Evolutionary conservation across 2,113 vertebrate genomes (phyloP).

Genomic region (Hiodon alosoides): DNA sequence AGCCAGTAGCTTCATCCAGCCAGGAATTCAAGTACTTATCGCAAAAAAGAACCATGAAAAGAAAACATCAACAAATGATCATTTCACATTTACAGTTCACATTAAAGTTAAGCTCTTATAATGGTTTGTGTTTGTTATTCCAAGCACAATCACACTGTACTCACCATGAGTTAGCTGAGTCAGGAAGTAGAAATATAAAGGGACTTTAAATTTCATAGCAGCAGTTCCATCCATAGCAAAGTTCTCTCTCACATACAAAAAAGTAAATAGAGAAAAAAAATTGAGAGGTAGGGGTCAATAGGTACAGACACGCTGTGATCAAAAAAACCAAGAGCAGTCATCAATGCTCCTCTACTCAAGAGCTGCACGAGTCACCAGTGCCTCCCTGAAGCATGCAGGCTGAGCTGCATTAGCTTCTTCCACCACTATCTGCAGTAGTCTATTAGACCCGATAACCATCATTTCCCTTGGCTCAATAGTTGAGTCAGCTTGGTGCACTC

Average conservation of each 20-base stretch:
- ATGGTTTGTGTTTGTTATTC: not conserved
- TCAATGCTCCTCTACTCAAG: not conserved
- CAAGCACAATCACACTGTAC: constrained; percentile 37
- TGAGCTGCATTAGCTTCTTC: too few relatives aligned
- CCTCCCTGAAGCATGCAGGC: too few relatives aligned
- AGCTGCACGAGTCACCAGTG: too few relatives aligned
- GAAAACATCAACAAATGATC: not conserved
- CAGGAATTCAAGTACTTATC: too few relatives aligned
- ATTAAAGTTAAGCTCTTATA: not conserved
- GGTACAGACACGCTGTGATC: not conserved
- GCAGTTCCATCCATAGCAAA: constrained; percentile 40
- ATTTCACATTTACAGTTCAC: not conserved
- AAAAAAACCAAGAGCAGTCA: not conserved
- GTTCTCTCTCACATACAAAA: constrained; percentile 9
- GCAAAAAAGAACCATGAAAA: too few relatives aligned
- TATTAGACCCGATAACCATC: too few relatives aligned
- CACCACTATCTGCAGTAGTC: too few relatives aligned
- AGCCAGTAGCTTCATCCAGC: too few relatives aligned
- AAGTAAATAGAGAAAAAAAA: constrained; percentile 42
- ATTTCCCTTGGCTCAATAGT: too few relatives aligned
- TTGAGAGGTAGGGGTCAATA: constrained; percentile 10
- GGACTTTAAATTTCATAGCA: constrained; percentile 66
- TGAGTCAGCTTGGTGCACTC: too few relatives aligned
- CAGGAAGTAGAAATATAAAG: constrained; percentile 46
- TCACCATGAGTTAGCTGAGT: constrained; percentile 57